Base-by-base conservation (phyloP, 2,888 invertebrate genomes). In the Vanessa cardui region DNA sequence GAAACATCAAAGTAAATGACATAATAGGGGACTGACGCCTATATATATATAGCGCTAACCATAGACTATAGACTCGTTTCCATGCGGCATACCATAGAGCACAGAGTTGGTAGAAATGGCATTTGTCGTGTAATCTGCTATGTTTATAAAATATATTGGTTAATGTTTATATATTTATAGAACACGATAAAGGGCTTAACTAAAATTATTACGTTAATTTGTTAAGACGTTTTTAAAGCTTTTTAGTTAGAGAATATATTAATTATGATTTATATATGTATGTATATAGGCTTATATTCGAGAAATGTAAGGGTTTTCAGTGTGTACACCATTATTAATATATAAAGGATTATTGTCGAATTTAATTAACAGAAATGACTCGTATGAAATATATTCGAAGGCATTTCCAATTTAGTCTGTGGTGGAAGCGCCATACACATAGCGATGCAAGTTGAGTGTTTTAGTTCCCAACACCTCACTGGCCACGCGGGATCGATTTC, bases 1-100 rank as follows among this genome's bases (percentile, higher is more conserved):
- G 77, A 71, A 80, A 85, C 87, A 85, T 91, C 90, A 90, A 89
- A 91, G 89, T 84, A 86, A 88, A 88, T 90, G 90, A 89, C 88
- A 91, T 91, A 92, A 92, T 88, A 90, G 85, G 80, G 73, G 70
- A 69, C 70, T 74, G 73, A 73, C 75, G 77, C 73, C 71, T 71
- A 66, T 76, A 77, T 80, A 77, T 80, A 79, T 74, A 81, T 82
- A 82, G 74, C 73, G 71, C 71, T 74, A 54, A 18, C 73, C 72
- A 76, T 75, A 75, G 72, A 66, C 64, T 64, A 72, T 69, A 69
- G 62, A 69, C 69, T 68, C 54, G 76, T 74, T 73, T 72, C 69
- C 74, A 74, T 76, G 73, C 66, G 56, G 56, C 39, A 56, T 33
- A 33, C 33, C 56, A 56, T 56, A 39, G 56, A 56, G 18, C 33